A percentile compares a stretch with the other conserved stretches of the same genome.
phyloP scores from a whole-genome alignment of 2,797 vertebrate species.

The Tinamus major region DNA sequence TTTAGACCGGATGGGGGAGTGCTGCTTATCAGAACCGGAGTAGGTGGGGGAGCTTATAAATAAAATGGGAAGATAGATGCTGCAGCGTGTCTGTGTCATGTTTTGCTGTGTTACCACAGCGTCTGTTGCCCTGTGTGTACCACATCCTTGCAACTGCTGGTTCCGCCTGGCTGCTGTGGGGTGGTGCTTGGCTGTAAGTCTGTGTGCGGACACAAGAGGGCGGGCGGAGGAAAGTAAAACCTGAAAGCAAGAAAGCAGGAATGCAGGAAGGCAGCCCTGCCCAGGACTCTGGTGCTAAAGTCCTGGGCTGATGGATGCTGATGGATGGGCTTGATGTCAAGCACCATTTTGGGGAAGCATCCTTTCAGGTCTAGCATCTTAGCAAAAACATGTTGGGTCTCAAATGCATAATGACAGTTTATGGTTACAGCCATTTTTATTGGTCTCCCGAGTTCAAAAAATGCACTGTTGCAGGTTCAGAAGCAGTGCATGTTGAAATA shows the following conservation, averaged over 20 bases:
- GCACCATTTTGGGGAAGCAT: constrained; percentile 4
- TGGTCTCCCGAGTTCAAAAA: constrained; percentile 5
- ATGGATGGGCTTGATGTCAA: background rate
- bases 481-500: background rate
- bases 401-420: constrained; percentile 12
- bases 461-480: background rate
- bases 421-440: background rate
- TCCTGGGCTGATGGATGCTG: background rate
- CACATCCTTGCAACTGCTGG: background rate
- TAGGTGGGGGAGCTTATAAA: constrained; percentile 14
- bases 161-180: rapidly evolving
- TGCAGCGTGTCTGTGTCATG: background rate
- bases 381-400: background rate
- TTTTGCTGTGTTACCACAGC: background rate
- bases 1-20: background rate
- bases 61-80: constrained; percentile 53
- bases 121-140: rapidly evolving
- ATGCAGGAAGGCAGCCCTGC: background rate
- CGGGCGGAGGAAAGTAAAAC: background rate
- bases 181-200: background rate
- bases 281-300: background rate
- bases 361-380: constrained; percentile 5
- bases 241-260: background rate
- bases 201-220: background rate
- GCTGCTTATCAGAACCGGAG: background rate